These are phyloP conservation scores for Sebastes iracundus DNA, from an alignment of 2,797 vertebrate species.

Conservation along the genomic window DNA sequence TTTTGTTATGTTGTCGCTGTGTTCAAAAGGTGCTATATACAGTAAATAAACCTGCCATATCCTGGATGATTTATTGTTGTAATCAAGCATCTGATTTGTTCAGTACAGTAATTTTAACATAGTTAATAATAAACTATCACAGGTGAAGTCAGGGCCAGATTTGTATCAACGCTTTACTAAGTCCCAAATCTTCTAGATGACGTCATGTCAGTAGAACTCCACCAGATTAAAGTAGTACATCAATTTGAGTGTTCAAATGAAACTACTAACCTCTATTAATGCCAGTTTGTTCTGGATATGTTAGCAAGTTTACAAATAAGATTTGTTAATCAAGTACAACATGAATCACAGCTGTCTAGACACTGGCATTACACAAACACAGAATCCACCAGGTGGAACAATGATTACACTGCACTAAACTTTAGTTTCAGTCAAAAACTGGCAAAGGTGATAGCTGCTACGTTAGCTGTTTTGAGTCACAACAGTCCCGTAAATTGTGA, in stretches of 20 bases:
- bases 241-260: neutral
- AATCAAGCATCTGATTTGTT: neutral
- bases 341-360: neutral
- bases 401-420: neutral
- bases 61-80: neutral
- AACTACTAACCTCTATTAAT: neutral
- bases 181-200: neutral
- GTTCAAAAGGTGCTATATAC: neutral
- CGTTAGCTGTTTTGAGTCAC: neutral
- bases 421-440: neutral
- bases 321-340: conserved; percentile 2
- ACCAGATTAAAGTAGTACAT: neutral
- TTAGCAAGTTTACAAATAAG: neutral
- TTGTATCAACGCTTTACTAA: neutral
- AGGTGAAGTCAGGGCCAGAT: neutral
- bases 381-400: neutral
- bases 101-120: neutral
- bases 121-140: neutral
- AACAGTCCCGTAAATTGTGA: neutral
- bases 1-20: neutral
- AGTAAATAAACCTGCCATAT: neutral
- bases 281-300: neutral
- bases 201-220: neutral
- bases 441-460: neutral
- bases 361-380: neutral